Conservation (phyloP, 2,888 invertebrate genomes). For the Gastracanthus pulcherrimus region DNA sequence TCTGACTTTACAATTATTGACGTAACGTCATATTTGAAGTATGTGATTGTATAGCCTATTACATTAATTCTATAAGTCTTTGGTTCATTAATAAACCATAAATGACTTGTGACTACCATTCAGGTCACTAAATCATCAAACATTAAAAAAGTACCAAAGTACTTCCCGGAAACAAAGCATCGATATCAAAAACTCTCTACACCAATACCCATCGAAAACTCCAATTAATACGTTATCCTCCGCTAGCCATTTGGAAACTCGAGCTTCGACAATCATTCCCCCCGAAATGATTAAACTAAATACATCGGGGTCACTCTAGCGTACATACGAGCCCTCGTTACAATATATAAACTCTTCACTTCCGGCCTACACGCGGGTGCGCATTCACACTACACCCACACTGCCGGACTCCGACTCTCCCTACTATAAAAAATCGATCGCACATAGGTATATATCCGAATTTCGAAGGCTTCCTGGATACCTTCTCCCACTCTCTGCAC, state of each 20-base stretch:
- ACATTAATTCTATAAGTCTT: too few relatives aligned
- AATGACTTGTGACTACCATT: too few relatives aligned
- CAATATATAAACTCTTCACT: not conserved
- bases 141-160: too few relatives aligned
- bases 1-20: too few relatives aligned
- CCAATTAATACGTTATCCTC: not conserved
- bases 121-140: too few relatives aligned
- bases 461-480: not conserved
- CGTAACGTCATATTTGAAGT: too few relatives aligned
- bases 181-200: not conserved
- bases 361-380: not conserved
- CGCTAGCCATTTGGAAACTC: slow-evolving; percentile 4
- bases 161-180: too few relatives aligned
- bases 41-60: too few relatives aligned
- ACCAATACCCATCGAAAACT: not conserved
- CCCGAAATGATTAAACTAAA: slow-evolving; percentile 11
- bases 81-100: too few relatives aligned
- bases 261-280: not conserved
- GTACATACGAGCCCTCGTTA: not conserved
- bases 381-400: not conserved
- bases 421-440: not conserved
- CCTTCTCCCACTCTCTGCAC: not conserved
- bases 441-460: not conserved
- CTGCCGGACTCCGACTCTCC: not conserved
- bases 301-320: not conserved